A percentile compares a stretch with the other conserved stretches of the same genome.
phyloP scores from a whole-genome alignment of 1,140 invertebrate genomes.

The Ceratitis capitata region DNA sequence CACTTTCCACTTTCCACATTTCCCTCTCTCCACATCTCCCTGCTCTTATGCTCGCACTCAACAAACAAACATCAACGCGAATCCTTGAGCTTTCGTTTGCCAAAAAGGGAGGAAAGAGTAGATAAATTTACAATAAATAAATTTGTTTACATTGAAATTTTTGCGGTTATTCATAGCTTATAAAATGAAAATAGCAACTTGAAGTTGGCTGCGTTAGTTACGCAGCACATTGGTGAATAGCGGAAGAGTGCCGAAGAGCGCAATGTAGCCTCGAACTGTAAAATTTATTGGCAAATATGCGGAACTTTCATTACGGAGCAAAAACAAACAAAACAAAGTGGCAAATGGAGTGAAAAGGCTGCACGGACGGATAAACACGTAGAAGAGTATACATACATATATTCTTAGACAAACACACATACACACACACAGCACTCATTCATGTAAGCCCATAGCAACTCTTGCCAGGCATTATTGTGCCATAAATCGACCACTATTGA shows the following conservation, averaged over 20 bases:
- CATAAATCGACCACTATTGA: background rate
- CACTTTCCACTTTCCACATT: background rate
- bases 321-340: background rate
- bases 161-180: conserved; percentile 9
- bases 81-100: background rate
- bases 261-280: background rate
- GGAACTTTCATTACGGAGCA: background rate
- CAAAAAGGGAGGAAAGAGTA: background rate
- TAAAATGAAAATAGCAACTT: conserved; percentile 9
- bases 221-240: too few species aligned
- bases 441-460: background rate
- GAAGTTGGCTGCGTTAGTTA: background rate
- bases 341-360: background rate
- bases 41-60: background rate
- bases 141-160: conserved; percentile 15
- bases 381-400: too few species aligned
- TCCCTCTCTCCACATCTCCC: background rate
- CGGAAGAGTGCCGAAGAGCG: background rate
- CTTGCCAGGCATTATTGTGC: too few species aligned
- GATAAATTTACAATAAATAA: background rate
- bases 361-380: background rate
- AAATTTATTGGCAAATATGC: conserved; percentile 3
- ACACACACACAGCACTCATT: background rate
- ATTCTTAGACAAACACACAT: background rate
- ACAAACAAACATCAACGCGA: too few species aligned